Evolutionary conservation across 2,888 invertebrate genomes (phyloP).

Genomic region (Trissolcus japonicus): DNA sequence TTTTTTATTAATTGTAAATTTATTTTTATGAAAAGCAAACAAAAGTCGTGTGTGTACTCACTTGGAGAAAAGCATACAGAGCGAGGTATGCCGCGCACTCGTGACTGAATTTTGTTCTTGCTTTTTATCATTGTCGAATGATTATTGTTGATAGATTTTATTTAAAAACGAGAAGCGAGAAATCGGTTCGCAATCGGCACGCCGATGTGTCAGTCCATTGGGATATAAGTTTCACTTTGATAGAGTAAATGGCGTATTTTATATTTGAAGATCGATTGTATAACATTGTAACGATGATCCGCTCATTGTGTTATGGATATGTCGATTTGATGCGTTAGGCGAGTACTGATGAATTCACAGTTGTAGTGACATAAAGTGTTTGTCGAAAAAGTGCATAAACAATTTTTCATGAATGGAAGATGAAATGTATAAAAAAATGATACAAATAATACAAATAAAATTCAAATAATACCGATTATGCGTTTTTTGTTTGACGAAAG

Average conservation of each 20-base stretch:
- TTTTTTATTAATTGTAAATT: too few relatives aligned
- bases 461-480: constrained; percentile 48
- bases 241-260: constrained; percentile 55
- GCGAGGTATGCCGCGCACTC: constrained; percentile 37
- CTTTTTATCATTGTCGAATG: constrained; percentile 31
- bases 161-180: constrained; percentile 39
- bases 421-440: constrained; percentile 42
- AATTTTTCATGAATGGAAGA: constrained; percentile 53
- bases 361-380: constrained; percentile 55
- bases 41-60: too few relatives aligned
- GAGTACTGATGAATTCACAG: constrained; percentile 41
- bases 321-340: constrained; percentile 53
- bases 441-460: constrained; percentile 37
- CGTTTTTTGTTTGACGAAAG: constrained; percentile 41
- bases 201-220: constrained; percentile 50
- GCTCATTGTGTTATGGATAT: constrained; percentile 49
- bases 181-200: constrained; percentile 44
- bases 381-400: constrained; percentile 46
- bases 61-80: constrained; percentile 7
- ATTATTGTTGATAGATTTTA: constrained; percentile 43
- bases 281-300: constrained; percentile 47
- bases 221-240: constrained; percentile 48
- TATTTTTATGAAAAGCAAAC: not conserved
- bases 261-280: constrained; percentile 56
- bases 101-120: constrained; percentile 42